Conservation (phyloP, 2,113 vertebrate species). For the Aegotheles bennettii region DNA sequence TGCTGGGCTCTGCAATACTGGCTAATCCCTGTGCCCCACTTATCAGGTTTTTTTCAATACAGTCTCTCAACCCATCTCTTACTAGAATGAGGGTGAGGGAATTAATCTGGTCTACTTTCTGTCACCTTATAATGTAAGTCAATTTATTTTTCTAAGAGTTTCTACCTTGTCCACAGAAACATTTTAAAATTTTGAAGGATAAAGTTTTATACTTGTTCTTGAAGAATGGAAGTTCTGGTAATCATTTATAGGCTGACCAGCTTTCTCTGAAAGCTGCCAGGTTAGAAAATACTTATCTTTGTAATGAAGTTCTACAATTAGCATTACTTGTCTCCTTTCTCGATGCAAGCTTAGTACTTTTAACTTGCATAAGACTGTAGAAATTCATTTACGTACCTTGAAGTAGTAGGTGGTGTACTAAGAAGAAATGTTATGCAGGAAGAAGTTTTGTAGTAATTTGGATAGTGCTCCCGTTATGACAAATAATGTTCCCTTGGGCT, state of each 20-base stretch:
- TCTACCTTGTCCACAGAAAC: neutral
- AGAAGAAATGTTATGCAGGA: neutral
- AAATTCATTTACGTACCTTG: neutral
- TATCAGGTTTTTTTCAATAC: neutral
- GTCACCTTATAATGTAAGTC: neutral
- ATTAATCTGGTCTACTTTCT: neutral
- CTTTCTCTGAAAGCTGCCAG: neutral
- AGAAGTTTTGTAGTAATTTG: neutral
- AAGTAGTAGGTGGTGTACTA: neutral
- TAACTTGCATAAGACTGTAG: neutral
- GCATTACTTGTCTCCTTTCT: neutral
- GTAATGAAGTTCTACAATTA: neutral
- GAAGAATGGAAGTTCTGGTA: neutral
- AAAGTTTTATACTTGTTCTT: neutral
- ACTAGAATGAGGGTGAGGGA: neutral
- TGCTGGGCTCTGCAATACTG: neutral
- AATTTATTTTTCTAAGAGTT: neutral
- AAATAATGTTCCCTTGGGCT: neutral
- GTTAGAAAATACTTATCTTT: neutral
- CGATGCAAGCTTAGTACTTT: neutral
- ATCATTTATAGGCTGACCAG: neutral
- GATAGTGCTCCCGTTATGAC: neutral
- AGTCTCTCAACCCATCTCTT: neutral
- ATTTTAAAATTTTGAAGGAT: neutral
- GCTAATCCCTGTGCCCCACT: neutral